Evolutionary conservation across 2,888 invertebrate genomes (phyloP).

Genomic region (Empis livida): DNA sequence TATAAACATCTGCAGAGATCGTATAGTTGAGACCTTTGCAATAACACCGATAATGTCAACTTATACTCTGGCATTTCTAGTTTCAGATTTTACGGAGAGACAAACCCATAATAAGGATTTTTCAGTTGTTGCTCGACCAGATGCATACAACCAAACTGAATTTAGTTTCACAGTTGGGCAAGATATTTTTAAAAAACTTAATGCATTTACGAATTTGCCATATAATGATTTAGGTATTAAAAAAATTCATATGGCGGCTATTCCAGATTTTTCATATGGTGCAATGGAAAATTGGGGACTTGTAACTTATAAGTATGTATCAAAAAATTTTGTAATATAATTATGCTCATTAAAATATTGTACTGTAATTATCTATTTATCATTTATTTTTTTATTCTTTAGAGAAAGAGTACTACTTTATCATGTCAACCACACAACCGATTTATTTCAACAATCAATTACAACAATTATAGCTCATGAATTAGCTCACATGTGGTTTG

Average conservation of each 20-base stretch:
- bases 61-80: constrained; percentile 67
- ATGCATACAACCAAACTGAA: constrained; percentile 49
- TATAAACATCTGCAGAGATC: constrained; percentile 36
- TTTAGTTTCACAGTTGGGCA: constrained; percentile 52
- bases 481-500: constrained; percentile 55
- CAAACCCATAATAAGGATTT: constrained; percentile 15
- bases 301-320: constrained; percentile 55
- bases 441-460: constrained; percentile 45
- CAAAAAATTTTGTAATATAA: neutral
- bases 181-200: constrained; percentile 39
- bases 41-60: constrained; percentile 55
- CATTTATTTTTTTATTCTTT: constrained; percentile 54
- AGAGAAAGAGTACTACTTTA: constrained; percentile 56
- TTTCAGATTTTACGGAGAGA: constrained; percentile 42
- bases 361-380: too few species aligned
- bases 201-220: constrained; percentile 44
- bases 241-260: constrained; percentile 73
- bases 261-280: constrained; percentile 70
- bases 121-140: constrained; percentile 53
- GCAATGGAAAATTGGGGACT: constrained; percentile 93
- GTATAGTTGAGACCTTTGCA: constrained; percentile 16
- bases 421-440: constrained; percentile 45
- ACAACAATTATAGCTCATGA: constrained; percentile 41
- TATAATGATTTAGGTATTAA: constrained; percentile 43
- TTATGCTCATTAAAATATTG: neutral